phyloP scores from a whole-genome alignment of 2,888 invertebrate genomes.

The Melanotus villosus region DNA sequence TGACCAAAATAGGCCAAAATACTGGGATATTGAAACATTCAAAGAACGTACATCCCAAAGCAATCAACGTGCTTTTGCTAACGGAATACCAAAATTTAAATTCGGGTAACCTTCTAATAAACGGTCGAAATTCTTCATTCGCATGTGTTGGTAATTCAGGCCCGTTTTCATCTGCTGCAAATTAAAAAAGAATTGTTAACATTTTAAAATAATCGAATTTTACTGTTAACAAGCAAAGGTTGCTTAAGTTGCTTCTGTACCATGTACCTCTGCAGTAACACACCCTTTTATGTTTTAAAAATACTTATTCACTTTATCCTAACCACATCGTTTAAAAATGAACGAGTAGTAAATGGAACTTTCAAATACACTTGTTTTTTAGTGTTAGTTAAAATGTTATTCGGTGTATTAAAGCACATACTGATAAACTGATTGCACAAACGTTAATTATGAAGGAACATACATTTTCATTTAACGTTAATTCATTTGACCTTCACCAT shows the following conservation, averaged over 20 bases:
- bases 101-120: slow-evolving; percentile 96
- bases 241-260: too few species aligned
- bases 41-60: slow-evolving; percentile 94
- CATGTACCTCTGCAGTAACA: too few species aligned
- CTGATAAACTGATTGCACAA: too few species aligned
- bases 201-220: background rate
- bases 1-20: slow-evolving; percentile 99
- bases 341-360: too few species aligned
- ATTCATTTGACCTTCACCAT: slow-evolving; percentile 18
- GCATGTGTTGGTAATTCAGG: slow-evolving; percentile 95
- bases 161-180: slow-evolving; percentile 78
- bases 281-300: too few species aligned
- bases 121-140: slow-evolving; percentile 98
- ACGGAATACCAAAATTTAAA: slow-evolving; percentile 99
- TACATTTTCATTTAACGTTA: slow-evolving; percentile 1
- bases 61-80: slow-evolving; percentile 93
- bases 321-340: too few species aligned
- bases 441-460: background rate
- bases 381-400: too few species aligned
- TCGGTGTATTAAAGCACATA: too few species aligned
- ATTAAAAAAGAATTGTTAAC: background rate
- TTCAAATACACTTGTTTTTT: too few species aligned
- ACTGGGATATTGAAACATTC: slow-evolving; percentile 99
- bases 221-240: too few species aligned
- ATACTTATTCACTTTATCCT: too few species aligned